Evolutionary conservation across 2,113 vertebrate genomes (phyloP), one percentile per base, ranked within the genome.

Genomic region (Pedionomus torquatus): DNA sequence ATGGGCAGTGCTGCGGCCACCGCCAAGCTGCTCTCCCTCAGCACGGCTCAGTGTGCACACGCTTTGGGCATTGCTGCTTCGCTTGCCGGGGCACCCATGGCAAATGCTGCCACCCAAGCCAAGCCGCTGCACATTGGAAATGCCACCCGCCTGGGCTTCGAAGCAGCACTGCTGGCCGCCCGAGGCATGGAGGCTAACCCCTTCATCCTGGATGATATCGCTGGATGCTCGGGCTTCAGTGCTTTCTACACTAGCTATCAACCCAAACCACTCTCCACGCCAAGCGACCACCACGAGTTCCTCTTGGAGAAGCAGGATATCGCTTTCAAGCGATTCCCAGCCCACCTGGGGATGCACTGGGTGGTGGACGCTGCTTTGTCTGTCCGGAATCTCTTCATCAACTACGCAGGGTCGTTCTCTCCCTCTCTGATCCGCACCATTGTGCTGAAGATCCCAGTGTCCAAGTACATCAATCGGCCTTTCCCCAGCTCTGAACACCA

Each of bases 281-380:
- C 98, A 1, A 75, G 65, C 3, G 52, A 95, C 3, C 95, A 93
- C 4, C 98, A 98, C 9, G 30, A 92, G 46, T 99, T 99, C 95
- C 98, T 99, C 61, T 81, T 99, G 89, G 99, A 99, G 88, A 97
- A 98, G 79, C 99, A 99, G 96, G 99, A 99, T 69, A 98, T 99
- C 2, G 99, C 97, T 23, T 99, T 99, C 96, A 99, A 99, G 96
- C 75, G 99, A 6, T 99, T 99, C 94, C 99, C 99, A 0, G 99
- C 99, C 63, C 99, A 99, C 89, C 97, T 99, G 51, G 99, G 98
- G 26, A 99, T 99, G 99, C 99, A 99, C 98, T 99, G 99, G 99
- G 98, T 99, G 75, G 98, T 98, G 24, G 99, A 99, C 15, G 99
- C 99, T 15, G 98, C 99, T 24, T 64, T 98, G 83, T 98, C 98